Conservation (phyloP, 2,888 invertebrate genomes). For the Cataglyphis albicans region DNA sequence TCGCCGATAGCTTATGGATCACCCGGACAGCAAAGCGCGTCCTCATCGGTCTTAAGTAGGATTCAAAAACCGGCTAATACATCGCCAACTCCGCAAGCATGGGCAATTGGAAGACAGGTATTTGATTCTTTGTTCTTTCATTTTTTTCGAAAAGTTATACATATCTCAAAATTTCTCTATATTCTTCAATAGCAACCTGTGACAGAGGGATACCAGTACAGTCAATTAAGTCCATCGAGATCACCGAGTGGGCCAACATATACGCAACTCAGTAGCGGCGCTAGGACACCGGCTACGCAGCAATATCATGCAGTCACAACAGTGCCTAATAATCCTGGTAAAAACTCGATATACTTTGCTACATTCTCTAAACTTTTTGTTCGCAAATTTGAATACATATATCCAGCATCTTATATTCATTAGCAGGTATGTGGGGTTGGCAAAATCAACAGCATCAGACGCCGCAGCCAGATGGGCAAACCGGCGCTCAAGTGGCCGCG, state of each 20-base stretch:
- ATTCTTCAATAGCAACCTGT: constrained; percentile 87
- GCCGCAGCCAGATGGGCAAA: constrained; percentile 83
- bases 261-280: constrained; percentile 91
- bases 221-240: constrained; percentile 92
- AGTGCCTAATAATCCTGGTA: constrained; percentile 85
- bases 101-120: constrained; percentile 89
- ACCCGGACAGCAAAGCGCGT: constrained; percentile 89
- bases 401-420: not conserved
- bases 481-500: constrained; percentile 81
- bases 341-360: constrained; percentile 19
- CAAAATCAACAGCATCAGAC: constrained; percentile 86
- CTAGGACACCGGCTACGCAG: constrained; percentile 86
- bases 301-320: constrained; percentile 87
- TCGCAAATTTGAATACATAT: not conserved
- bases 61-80: constrained; percentile 90
- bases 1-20: constrained; percentile 90
- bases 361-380: not conserved
- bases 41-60: constrained; percentile 88
- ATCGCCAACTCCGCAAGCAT: constrained; percentile 90
- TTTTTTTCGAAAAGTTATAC: not conserved
- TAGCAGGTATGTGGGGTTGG: constrained; percentile 93
- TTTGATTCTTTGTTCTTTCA: constrained; percentile 51
- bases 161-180: not conserved
- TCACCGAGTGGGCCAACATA: constrained; percentile 95
- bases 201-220: constrained; percentile 91